Conservation (phyloP, 2,888 invertebrate species). For the Hirtodrosophila histrioides region DNA sequence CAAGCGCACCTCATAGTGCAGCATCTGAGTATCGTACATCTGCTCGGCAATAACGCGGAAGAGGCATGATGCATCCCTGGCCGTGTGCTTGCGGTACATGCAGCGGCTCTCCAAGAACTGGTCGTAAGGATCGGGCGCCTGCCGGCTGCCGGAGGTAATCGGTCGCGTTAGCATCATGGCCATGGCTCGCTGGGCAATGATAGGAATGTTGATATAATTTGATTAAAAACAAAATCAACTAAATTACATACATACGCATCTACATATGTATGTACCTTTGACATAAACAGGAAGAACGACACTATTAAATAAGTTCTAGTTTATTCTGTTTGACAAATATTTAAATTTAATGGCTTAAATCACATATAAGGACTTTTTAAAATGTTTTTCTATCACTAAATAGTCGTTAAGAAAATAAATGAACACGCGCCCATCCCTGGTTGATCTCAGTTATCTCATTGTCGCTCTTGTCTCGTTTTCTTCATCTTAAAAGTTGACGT, state of each 20-base stretch:
- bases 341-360: too few relatives aligned
- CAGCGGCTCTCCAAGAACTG: constrained; percentile 92
- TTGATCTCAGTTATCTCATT: constrained; percentile 6
- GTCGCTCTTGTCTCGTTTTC: constrained; percentile 2
- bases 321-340: too few relatives aligned
- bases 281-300: too few relatives aligned
- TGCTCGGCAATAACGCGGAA: constrained; percentile 96
- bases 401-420: too few relatives aligned
- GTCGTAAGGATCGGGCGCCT: constrained; percentile 86
- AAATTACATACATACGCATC: too few relatives aligned
- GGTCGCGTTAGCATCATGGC: constrained; percentile 71
- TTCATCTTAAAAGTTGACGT: constrained; percentile 9
- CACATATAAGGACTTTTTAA: too few relatives aligned
- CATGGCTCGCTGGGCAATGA: neutral
- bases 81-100: constrained; percentile 93
- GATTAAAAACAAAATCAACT: too few relatives aligned
- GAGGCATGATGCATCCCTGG: constrained; percentile 94
- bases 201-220: neutral
- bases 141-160: constrained; percentile 83
- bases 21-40: constrained; percentile 88
- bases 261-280: too few relatives aligned
- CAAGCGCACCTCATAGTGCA: constrained; percentile 90
- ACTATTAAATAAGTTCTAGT: too few relatives aligned
- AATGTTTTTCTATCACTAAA: too few relatives aligned
- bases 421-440: constrained; percentile 34